These are phyloP conservation scores for Gallinago undulata DNA, from an alignment of 2,113 vertebrate species.

Conservation along the genomic window DNA sequence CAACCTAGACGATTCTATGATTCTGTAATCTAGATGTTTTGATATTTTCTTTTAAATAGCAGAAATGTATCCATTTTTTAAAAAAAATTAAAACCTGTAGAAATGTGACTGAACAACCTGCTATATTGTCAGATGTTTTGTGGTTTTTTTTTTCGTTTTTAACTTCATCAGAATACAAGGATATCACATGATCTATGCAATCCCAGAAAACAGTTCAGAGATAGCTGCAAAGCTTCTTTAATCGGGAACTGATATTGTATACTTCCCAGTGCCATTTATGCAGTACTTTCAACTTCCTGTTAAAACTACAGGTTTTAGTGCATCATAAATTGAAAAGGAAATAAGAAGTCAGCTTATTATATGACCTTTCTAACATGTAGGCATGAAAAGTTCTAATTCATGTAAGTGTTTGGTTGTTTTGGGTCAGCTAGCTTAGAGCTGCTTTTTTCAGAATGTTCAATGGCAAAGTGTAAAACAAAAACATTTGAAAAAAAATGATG, in stretches of 20 bases:
- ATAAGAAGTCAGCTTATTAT: not conserved
- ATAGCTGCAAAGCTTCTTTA: not conserved
- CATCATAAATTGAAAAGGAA: not conserved
- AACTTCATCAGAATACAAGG: not conserved
- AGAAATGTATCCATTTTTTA: not conserved
- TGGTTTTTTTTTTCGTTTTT: not conserved
- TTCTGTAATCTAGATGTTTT: not conserved
- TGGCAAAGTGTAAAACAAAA: not conserved
- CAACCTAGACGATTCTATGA: too few species aligned
- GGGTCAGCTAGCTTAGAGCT: not conserved
- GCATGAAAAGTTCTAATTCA: not conserved
- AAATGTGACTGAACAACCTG: not conserved
- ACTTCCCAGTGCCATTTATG: not conserved
- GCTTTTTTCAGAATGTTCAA: not conserved
- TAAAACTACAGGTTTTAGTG: not conserved
- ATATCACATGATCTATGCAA: not conserved
- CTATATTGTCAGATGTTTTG: not conserved
- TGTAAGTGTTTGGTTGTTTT: not conserved
- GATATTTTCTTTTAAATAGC: not conserved
- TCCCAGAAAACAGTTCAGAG: not conserved
- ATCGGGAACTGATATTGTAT: not conserved
- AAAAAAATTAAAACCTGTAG: not conserved
- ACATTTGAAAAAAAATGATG: not conserved
- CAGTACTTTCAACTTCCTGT: not conserved
- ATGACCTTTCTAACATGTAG: not conserved